Base-by-base conservation (phyloP, 2,113 vertebrate genomes). In the Myrmecobius fasciatus region DNA sequence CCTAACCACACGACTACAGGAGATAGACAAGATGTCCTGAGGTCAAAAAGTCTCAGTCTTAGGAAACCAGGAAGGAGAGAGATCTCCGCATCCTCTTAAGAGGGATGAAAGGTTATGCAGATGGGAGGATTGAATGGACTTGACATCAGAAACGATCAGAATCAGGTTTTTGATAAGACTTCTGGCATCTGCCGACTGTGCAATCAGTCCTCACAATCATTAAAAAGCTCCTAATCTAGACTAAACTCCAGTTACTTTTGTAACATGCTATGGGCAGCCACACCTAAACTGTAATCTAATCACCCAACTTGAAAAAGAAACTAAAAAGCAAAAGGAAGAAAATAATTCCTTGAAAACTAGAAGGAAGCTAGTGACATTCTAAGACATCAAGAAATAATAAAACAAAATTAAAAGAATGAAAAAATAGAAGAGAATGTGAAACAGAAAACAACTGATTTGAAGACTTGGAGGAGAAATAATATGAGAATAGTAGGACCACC, bases 1-100 rank as follows among this genome's bases (percentile, higher is more conserved):
- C 89, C 11, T 51, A 48, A 14, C 48, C 26, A 51, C 52, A 2
- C 17, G 0, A 7, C 8, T 0, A 2, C 1, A 6, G 6, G n/a
- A 43, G 36, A 43, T 20, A 43, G 36, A 36, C 20, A 49, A 51
- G 49, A 14, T 53, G 52, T 22, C 17, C 52, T 53, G 52, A 14
- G 12, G 20, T 53, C 52, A 53, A 3, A 53, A 53, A 20, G 3
- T 22, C 52, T 53, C 3, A 53, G 52, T 22, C 52, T 22, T 53
- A 53, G 52, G 52, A 53, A 53, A 20, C 36, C 36, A 20, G 60
- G 36, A 75, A 67, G 31, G 11, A 75, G 14, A 3, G 14, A 17
- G 36, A 75, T 17, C 36, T 3, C 1, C n/a, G 60, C 60, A 17
- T n/a, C 4, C 36, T n/a, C 3, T 14, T n/a, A n/a, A 75, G 12